Base-by-base conservation (phyloP, 2,113 vertebrate species). In the Potamarius usumacintae region DNA sequence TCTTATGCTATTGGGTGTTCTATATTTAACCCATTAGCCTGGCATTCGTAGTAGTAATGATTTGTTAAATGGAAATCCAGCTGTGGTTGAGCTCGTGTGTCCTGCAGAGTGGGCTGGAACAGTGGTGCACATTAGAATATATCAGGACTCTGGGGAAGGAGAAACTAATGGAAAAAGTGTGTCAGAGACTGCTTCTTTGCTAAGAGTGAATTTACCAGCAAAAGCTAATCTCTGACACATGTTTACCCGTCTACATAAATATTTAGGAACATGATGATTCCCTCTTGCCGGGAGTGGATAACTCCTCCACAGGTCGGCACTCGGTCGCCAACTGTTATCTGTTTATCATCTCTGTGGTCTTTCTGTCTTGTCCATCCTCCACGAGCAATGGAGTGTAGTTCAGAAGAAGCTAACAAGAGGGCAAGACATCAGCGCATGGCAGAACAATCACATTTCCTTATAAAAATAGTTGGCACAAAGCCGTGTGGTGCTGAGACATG, bases 181-280 rank as follows among this genome's bases (percentile, higher is more conserved):
- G 60, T 84, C 85, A 58, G 25, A 76, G 53, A 5, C 52, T 74
- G 6, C 18, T 34, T 20, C 27, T 77, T 52, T 52, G 87, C 85
- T 88, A 30, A 58, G 82, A 82, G 82, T 74, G 20, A 86, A 76
- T 88, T 65, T 80, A 62, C 87, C 58, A 89, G 81, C 65, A 63
- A 83, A 87, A 84, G 34, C 91, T 92, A 72, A 89, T 89, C 55
- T 86, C 55, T 91, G 90, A 89, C 91, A 88, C 84, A 65, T 89
- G 86, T 90, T 89, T 89, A 87, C 90, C 71, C 53, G 4, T 83
- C 86, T 85, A 83, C 90, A 88, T 89, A 91, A 93, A 92, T 89
- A 90, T 91, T 92, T 87, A 86, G 85, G 42, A 87, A 88, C 84
- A 90, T 65, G 58, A 27, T 82, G 87, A 84, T 77, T 87, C 60